Evolutionary conservation across 1,140 invertebrate species (phyloP).

Genomic region (Drosophila bocqueti): DNA sequence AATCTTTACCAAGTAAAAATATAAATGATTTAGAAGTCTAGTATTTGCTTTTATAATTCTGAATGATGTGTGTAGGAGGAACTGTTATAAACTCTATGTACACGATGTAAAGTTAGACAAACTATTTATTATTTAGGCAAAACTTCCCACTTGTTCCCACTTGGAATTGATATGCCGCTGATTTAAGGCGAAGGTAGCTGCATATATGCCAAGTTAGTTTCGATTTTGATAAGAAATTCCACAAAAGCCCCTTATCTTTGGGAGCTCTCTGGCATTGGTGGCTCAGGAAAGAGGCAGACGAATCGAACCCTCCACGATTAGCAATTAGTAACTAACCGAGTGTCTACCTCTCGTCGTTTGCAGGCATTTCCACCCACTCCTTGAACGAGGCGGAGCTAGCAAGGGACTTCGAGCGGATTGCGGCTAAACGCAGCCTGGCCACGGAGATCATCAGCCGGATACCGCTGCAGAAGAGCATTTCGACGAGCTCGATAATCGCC

Average conservation of each 20-base stretch:
- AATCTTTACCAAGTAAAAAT: neutral
- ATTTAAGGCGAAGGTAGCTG: slow-evolving; percentile 35
- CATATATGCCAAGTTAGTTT: slow-evolving; percentile 55
- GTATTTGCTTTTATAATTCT: too few relatives aligned
- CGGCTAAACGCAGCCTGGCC: slow-evolving; percentile 87
- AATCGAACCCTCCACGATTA: slow-evolving; percentile 33
- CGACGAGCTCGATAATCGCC: slow-evolving; percentile 90
- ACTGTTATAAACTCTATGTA: too few relatives aligned
- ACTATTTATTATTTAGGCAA: neutral
- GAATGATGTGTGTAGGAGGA: too few relatives aligned
- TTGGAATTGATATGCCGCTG: slow-evolving; percentile 39
- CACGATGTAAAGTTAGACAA: neutral
- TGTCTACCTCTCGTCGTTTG: slow-evolving; percentile 7
- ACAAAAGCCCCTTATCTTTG: slow-evolving; percentile 62
- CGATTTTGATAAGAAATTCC: slow-evolving; percentile 77
- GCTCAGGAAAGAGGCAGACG: slow-evolving; percentile 24
- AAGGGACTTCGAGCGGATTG: slow-evolving; percentile 88
- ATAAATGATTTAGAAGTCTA: too few relatives aligned
- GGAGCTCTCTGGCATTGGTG: slow-evolving; percentile 38
- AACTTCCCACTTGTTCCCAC: neutral
- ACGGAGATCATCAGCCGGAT: slow-evolving; percentile 89
- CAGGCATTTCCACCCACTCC: slow-evolving; percentile 91
- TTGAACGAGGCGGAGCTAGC: slow-evolving; percentile 94
- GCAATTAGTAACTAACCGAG: slow-evolving; percentile 39
- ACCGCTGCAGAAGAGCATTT: slow-evolving; percentile 95